A percentile compares a stretch with the other conserved stretches of the same genome.
These are phyloP conservation scores for Ammodytes dubius DNA, from an alignment of 2,113 vertebrate genomes.

Conservation along the genomic window DNA sequence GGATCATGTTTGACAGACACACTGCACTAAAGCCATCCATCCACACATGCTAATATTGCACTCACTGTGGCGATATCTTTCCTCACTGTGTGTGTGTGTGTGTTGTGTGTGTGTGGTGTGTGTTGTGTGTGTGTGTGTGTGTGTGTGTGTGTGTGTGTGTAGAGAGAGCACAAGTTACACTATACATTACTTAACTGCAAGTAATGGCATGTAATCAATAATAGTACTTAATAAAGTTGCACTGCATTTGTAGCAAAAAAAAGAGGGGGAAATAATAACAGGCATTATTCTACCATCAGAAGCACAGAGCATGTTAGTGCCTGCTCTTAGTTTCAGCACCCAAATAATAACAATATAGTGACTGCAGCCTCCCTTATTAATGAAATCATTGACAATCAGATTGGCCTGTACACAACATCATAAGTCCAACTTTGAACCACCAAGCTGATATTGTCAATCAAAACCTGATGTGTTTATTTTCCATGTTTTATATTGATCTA, in stretches of 20 bases:
- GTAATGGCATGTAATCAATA: not conserved
- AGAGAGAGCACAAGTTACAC: not conserved
- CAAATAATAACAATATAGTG: not conserved
- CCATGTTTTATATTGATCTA: not conserved
- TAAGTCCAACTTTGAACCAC: not conserved
- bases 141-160: not conserved
- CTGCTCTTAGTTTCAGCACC: no score
- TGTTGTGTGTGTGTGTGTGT: conserved; percentile 21
- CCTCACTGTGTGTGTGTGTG: conserved; percentile 35
- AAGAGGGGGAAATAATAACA: no score
- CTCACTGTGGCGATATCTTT: conserved; percentile 64
- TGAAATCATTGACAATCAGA: not conserved
- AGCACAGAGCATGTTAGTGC: no score
- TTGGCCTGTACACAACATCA: not conserved
- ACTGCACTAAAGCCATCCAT: conserved; percentile 82
- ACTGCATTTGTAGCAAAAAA: no score
- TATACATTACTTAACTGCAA: not conserved
- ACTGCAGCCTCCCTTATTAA: not conserved
- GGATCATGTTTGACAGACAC: conserved; percentile 83
- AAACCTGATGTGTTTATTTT: not conserved
- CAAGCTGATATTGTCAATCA: not conserved
- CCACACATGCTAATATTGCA: conserved; percentile 83
- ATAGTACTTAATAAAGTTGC: not conserved
- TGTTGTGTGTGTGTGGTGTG: conserved; percentile 40
- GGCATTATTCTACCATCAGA: no score